phyloP scores from a whole-genome alignment of 2,113 vertebrate genomes.

The Dicentrarchus labrax region DNA sequence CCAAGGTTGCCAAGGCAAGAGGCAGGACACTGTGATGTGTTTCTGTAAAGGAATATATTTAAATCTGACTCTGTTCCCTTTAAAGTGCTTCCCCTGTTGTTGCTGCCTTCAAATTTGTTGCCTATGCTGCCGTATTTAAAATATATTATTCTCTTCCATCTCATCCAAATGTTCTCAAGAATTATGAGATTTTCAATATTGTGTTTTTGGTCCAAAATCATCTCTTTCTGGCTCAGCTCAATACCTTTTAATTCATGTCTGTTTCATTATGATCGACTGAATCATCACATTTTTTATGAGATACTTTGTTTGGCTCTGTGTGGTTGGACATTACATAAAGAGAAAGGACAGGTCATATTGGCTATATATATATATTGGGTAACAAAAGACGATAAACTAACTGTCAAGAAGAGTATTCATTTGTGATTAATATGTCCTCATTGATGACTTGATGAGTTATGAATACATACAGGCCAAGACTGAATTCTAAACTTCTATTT shows the following conservation, averaged over 20 bases:
- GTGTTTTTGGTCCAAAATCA: neutral
- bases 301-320: neutral
- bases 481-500: neutral
- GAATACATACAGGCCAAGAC: neutral
- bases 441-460: neutral
- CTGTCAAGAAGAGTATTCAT: neutral
- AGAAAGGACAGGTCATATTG: neutral
- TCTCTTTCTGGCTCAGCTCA: neutral
- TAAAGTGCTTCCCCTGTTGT: slow-evolving; percentile 54
- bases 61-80: slow-evolving; percentile 9
- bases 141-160: neutral
- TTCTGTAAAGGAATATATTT: neutral
- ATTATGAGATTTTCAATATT: neutral
- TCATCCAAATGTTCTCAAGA: neutral
- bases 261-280: neutral
- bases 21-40: slow-evolving; percentile 65
- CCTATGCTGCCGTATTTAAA: slow-evolving; percentile 23
- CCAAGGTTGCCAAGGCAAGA: slow-evolving; percentile 92
- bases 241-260: neutral
- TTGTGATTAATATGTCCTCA: neutral
- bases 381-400: neutral
- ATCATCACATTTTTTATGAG: neutral
- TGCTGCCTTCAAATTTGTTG: slow-evolving; percentile 42
- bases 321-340: neutral
- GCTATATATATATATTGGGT: neutral